phyloP scores from a whole-genome alignment of 2,113 vertebrate species.

The Hirundichthys speculiger region DNA sequence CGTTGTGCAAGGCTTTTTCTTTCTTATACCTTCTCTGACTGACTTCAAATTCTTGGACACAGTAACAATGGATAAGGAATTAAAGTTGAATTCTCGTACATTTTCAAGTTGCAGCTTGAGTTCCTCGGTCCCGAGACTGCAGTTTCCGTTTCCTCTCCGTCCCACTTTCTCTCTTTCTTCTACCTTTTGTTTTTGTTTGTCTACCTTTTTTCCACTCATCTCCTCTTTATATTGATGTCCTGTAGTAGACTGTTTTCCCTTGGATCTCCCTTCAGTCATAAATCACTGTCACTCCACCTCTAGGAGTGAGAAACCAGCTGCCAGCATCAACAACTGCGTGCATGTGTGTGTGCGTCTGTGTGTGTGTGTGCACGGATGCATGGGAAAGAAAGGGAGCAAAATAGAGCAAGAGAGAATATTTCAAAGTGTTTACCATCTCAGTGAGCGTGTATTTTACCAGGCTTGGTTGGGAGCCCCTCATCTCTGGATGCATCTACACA shows the following conservation, averaged over 20 bases:
- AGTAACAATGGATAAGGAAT: not conserved
- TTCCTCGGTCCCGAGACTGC: not conserved
- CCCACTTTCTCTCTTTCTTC: not conserved
- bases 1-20: no score
- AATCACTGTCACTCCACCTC: conserved; percentile 80
- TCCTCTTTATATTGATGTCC: conserved; percentile 66
- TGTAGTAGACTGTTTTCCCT: conserved; percentile 73
- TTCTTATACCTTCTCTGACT: not conserved
- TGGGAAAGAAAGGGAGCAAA: conserved; percentile 22
- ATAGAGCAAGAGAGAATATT: conserved; percentile 45
- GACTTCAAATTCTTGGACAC: not conserved
- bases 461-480: conserved; percentile 58
- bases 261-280: conserved; percentile 74
- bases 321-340: conserved; percentile 55
- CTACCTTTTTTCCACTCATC: conserved; percentile 54
- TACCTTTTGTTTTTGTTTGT: conserved; percentile 22
- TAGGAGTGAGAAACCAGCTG: conserved; percentile 72
- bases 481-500: conserved; percentile 48
- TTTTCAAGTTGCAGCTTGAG: conserved; percentile 1
- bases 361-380: conserved; percentile 22
- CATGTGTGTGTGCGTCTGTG: conserved; percentile 16
- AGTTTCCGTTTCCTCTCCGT: not conserved
- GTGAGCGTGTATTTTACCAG: conserved; percentile 48
- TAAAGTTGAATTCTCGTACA: not conserved
- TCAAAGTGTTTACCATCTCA: conserved; percentile 58